phyloP scores from a whole-genome alignment of 2,888 invertebrate species.

The Tricholauxania praeusta region DNA sequence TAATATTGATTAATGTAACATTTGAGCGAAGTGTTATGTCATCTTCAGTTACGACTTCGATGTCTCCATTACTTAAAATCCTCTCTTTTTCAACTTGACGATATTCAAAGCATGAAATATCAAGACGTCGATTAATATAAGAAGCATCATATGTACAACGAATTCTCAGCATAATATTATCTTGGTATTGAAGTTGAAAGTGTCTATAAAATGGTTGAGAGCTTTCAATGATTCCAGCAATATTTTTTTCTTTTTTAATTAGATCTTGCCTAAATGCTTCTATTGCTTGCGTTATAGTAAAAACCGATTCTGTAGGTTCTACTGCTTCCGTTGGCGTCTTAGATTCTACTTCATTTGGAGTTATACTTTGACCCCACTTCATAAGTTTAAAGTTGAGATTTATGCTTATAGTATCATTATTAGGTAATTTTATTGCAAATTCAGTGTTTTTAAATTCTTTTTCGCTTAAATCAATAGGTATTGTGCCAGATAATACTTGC shows the following conservation, averaged over 20 bases:
- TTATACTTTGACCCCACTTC: too few species aligned
- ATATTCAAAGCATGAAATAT: slow-evolving; percentile 39
- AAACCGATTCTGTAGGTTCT: too few species aligned
- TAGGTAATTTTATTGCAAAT: slow-evolving; percentile 23
- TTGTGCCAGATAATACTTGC: too few species aligned
- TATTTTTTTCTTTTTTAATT: too few species aligned
- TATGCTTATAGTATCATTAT: not conserved
- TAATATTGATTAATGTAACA: not conserved
- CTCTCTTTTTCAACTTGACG: slow-evolving; percentile 32
- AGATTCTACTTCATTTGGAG: not conserved
- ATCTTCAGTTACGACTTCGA: slow-evolving; percentile 30
- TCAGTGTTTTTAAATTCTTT: slow-evolving; percentile 6
- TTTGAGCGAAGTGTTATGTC: not conserved
- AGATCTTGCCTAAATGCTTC: too few species aligned
- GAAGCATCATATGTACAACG: slow-evolving; percentile 12
- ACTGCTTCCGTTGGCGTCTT: too few species aligned
- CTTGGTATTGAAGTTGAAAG: too few species aligned
- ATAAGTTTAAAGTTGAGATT: too few species aligned
- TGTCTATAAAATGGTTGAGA: too few species aligned
- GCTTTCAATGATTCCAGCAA: too few species aligned
- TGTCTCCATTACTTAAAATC: slow-evolving; percentile 35
- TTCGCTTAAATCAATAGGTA: too few species aligned
- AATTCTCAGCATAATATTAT: slow-evolving; percentile 31
- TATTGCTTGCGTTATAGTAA: too few species aligned
- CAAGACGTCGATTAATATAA: not conserved